A percentile compares a stretch with the other conserved stretches of the same genome.
phyloP scores from a whole-genome alignment of 2,888 invertebrate genomes.

The Agonopterix arenella region DNA sequence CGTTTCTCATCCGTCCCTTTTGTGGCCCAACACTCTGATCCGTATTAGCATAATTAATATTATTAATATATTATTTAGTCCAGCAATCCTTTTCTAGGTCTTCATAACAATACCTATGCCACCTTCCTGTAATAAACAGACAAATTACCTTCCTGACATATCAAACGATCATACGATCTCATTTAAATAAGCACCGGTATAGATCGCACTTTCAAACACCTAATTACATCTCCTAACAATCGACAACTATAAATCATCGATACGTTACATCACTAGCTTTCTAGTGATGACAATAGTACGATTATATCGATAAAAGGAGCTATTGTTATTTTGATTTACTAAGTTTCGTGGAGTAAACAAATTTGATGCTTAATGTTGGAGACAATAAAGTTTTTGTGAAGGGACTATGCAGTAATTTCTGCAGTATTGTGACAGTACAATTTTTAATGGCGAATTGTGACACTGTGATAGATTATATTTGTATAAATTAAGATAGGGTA shows the following conservation, averaged over 20 bases:
- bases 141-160: background rate
- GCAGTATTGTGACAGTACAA: background rate
- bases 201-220: background rate
- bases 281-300: conserved; percentile 3
- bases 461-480: background rate
- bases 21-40: too few relatives aligned
- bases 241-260: conserved; percentile 4
- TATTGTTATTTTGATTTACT: too few relatives aligned
- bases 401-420: background rate
- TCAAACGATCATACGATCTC: background rate
- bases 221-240: background rate
- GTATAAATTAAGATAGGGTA: background rate
- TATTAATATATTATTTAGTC: too few relatives aligned
- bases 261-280: conserved; percentile 11
- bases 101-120: too few relatives aligned
- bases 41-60: too few relatives aligned
- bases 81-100: too few relatives aligned
- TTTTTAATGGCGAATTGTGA: background rate
- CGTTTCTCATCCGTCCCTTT: too few relatives aligned
- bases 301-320: conserved; percentile 2
- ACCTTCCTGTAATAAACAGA: background rate
- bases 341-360: too few relatives aligned
- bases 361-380: too few relatives aligned
- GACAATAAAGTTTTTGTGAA: too few relatives aligned
- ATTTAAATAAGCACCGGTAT: background rate